Evolutionary conservation across 2,113 vertebrate genomes (phyloP), one percentile per base, ranked within the genome.

Genomic region (Bubo scandiacus): DNA sequence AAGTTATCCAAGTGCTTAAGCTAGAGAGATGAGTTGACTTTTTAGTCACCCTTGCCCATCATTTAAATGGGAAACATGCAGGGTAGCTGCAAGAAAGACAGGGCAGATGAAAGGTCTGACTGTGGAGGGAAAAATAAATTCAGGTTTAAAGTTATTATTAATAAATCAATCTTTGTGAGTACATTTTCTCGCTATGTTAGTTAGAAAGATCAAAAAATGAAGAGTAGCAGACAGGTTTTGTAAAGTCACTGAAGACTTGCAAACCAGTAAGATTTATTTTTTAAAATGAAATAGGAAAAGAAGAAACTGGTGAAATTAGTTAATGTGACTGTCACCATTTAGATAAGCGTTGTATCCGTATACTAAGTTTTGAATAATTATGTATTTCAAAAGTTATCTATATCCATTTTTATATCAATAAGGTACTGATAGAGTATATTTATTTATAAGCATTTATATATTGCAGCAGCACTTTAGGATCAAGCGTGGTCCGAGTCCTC

Each of bases 291-390:
- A 38, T 5, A 55, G 0, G 7, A 32, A 51, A 59, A 17, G 9
- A 34, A 73, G 10, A 19, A 77, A 55, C 5, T 2, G 9, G 23
- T 6, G 0, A 45, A 29, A 75, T 32, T 7, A 15, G 9, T 16
- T 77, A 23, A 23, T 1, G 2, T 0, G 4, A 13, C n/a, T 40
- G 38, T 42, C 9, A 4, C 11, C 10, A 27, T 10, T 77, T 22
- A 54, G 49, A 0, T 32, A 30, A 61, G 11, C 1, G 4, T 3
- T 23, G 22, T 6, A 29, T 13, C 19, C 1, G 0, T 6, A 73
- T 5, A 4, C 7, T 7, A 29, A 43, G 2, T 51, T 61, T 19
- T 58, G 30, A 45, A 87, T 45, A 59, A 32, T 6, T 10, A 30
- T 2, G 1, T 7, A 9, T 27, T 62, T 38, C 25, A 49, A 57